Evolutionary conservation across 1,140 invertebrate species (phyloP).

Genomic region (Temnothorax curvispinosus): DNA sequence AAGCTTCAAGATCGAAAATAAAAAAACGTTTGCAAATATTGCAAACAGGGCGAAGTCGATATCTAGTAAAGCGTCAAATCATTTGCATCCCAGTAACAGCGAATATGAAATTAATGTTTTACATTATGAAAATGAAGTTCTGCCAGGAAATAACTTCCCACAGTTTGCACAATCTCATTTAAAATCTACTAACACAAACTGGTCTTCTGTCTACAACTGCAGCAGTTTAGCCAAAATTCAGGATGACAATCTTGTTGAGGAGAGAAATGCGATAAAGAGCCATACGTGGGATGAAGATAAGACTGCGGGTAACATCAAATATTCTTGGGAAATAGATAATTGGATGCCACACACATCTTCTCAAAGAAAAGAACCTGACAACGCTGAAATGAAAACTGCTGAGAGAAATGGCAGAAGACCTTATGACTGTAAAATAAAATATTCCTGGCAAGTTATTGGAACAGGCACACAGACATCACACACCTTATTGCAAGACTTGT

Average conservation of each 20-base stretch:
- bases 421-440: conserved; percentile 69
- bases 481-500: conserved; percentile 50
- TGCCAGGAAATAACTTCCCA: background rate
- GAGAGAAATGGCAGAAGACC: background rate
- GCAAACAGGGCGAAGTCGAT: background rate
- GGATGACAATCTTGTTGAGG: background rate
- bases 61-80: background rate
- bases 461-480: conserved; percentile 70
- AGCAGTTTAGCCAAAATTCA: background rate
- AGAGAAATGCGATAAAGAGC: background rate
- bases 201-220: background rate
- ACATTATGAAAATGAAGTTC: conserved; percentile 20
- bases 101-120: conserved; percentile 50
- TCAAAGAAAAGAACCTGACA: background rate
- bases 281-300: background rate
- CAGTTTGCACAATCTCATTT: background rate
- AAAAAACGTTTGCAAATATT: conserved; percentile 4
- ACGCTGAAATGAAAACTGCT: background rate
- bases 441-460: conserved; percentile 77
- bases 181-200: background rate
- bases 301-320: background rate
- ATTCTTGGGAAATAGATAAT: conserved; percentile 59
- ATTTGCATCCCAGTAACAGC: conserved; percentile 1
- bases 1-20: background rate
- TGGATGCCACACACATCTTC: background rate